Evolutionary conservation across 2,888 invertebrate genomes (phyloP), one percentile per base, ranked within the genome.

Genomic region (Himalopsyche kuldschensis): DNA sequence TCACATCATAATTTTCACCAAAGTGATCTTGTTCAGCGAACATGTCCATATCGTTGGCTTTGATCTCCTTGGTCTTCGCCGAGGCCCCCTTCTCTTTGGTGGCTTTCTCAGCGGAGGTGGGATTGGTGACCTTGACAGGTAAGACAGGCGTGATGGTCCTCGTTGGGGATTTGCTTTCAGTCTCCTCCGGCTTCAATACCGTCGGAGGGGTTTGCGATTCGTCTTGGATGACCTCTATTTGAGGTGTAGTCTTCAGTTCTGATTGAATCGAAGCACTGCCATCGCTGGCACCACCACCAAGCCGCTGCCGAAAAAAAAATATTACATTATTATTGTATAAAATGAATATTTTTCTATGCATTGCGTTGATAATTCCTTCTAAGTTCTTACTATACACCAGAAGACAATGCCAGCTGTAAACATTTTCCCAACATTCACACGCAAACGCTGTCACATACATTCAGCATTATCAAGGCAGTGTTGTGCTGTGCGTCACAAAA

Each of bases 1-100:
- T 92, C 91, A 95, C 95, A 91, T 94, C 94, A 88, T 94, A 94
- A 88, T 94, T 93, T 48, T 95, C 94, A 87, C 93, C 93, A 88
- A 97, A 96, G 89, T 95, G 96, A 88, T 97, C 96, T 87, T 96
- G 96, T 88, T 98, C 98, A 55, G 98, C 97, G 91, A 98, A 97
- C 96, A 97, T 97, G 88, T 97, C 97, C 96, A 96, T 96, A 87
- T 96, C 95, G 17, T 93, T 91, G n/a, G 92, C 90, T 88, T 93
- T 94, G 27, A 0, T 90, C 89, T 85, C 91, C 90, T 84, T 88
- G 88, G 75, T 87, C 87, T 79, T 89, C 82, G 46, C 30, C 41
- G 79, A 55, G 6, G 87, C 89, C 15, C 30, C 46, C 75, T 84
- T 31, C 20, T 88, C 88, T 87, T 76, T 78, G 81, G 35, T 86